Evolutionary conservation across 2,888 invertebrate genomes (phyloP), one percentile per base, ranked within the genome.

Genomic region (Drosophila mercatorum): DNA sequence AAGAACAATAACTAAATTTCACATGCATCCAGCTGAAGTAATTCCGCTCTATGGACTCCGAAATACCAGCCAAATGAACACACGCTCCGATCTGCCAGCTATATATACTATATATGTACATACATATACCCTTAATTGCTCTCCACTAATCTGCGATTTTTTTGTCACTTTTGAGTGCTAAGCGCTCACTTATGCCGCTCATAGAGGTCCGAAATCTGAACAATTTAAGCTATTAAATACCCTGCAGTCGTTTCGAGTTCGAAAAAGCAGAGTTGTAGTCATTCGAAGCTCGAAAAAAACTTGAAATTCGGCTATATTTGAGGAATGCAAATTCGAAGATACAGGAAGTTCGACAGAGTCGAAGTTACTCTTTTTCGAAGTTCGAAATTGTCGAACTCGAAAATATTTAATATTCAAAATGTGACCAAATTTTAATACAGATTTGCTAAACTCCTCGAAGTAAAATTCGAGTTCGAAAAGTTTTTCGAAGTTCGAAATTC

Each of bases 1-100:
- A 78, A 74, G 74, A 68, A 74, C 71, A 74, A 78, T 65, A 77
- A 68, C 77, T 46, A 28, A 61, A 65, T 69, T 65, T 69, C 62
- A 61, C 72, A 71, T 68, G 72, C 72, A 72, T 55, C 52, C 69
- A 60, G 43, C 40, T 11, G n/a, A 58, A 61, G 31, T 59, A 40
- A 64, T 26, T 28, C 51, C 26, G 40, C 49, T 41, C 60, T 43
- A 59, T 40, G 47, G 40, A 59, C 17, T 11, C 47, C 11, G 12
- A 49, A 49, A 49, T 49, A 49, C 49, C 49, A n/a, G 28, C 10
- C 31, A 49, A n/a, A n/a, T 10, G 49, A 17, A 31, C 47, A 28
- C 22, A 28, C 51, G 17, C 22, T 34, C 34, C 44, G 41, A 3
- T 51, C 11, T 11, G 5, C 49, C 49, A 34, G 34, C 17, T 51